Evolutionary conservation across 2,888 invertebrate genomes (phyloP), one percentile per base, ranked within the genome.

Genomic region (Parnassius smintheus): DNA sequence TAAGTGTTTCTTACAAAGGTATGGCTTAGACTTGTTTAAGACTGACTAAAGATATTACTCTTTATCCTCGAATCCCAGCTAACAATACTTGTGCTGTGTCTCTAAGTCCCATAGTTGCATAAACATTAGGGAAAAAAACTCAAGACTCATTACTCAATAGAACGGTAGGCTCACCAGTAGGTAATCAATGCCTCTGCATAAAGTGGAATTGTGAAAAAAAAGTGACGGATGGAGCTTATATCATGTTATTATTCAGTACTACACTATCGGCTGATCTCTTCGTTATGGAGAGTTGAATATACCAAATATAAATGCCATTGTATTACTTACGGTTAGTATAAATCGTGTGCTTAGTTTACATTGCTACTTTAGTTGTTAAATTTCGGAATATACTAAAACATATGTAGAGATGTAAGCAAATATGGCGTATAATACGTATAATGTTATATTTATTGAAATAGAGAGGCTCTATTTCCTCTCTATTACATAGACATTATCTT

Each of bases 181-280:
- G 7, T 35, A 35, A 35, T 35, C 35, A 35, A 35, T 35, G 35
- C 7, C 35, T 35, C 4, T 35, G 35, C 35, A 7, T 35, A 3
- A 7, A 35, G 18, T 18, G 18, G 7, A 35, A 35, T 35, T 1
- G 4, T 3, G 7, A 35, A 35, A 35, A 35, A 9, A 12, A 49
- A 9, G 9, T 3, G 60, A 52, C 56, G 52, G 61, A 52, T 46
- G 56, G 46, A 12, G 18, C 41, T 18, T 35, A 46, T 25, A 46
- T 13, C 25, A 12, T 50, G 61, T 35, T 25, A 56, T 51, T 22
- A 51, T 51, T 56, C 44, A n/a, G 13, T 9, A 22, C 42, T 13
- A 51, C 35, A 41, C 56, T 61, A 61, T 61, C 51, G 18, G 51
- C n/a, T 45, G 13, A 61, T 61, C 61, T 51, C 18, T 3, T n/a